phyloP scores from a whole-genome alignment of 2,797 vertebrate species.

The Tragopan temminckii region DNA sequence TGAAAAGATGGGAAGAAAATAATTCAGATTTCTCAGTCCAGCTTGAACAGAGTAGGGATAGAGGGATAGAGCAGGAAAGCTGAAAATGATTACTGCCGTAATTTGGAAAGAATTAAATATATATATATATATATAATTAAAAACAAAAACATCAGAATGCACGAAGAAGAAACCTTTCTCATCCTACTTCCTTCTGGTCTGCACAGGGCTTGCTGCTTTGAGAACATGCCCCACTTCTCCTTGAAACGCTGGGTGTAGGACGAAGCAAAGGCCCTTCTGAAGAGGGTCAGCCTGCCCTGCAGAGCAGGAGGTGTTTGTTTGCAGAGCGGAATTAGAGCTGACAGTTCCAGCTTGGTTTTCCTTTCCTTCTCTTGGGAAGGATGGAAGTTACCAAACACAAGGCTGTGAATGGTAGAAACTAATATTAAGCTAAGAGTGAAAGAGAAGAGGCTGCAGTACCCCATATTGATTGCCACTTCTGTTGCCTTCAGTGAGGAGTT shows the following conservation, averaged over 20 bases:
- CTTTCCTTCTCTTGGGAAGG: not conserved
- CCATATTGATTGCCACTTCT: not conserved
- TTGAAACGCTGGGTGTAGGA: not conserved
- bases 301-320: not conserved
- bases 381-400: not conserved
- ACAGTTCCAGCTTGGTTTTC: not conserved
- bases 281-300: not conserved
- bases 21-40: not conserved
- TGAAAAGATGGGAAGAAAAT: not conserved
- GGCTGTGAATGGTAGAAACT: not conserved
- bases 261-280: not conserved
- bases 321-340: not conserved
- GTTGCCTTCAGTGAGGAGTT: not conserved
- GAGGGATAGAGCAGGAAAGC: not conserved
- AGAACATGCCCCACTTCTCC: not conserved
- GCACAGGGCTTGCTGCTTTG: not conserved
- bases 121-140: not conserved
- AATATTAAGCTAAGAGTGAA: not conserved
- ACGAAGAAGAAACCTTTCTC: not conserved
- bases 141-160: not conserved
- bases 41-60: not conserved
- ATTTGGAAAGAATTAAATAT: not conserved
- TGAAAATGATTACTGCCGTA: not conserved
- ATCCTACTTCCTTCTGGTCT: not conserved
- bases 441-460: not conserved